Base-by-base conservation (phyloP, 2,113 vertebrate genomes). In the Pholis gunnellus region DNA sequence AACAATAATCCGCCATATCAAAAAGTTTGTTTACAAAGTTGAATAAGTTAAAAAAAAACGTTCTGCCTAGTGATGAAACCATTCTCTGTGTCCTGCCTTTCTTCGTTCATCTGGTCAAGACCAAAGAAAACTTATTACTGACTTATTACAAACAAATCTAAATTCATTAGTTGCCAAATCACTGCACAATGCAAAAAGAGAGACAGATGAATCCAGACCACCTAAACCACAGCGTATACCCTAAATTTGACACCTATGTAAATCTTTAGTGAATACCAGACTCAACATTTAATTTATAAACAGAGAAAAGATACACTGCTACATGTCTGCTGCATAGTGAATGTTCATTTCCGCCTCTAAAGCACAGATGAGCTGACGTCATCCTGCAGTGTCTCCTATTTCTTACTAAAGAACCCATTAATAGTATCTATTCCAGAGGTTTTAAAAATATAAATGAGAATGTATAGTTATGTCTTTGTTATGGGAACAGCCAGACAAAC, bases 401-500 rank as follows among this genome's bases (percentile, higher is more conserved):
- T 73, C 48, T 34, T 69, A 36, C 27, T 40, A 38, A 69, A 74
- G n/a, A 74, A 64, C 14, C 40, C 34, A 70, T 66, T 2, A 25
- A 73, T 44, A 18, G 22, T 31, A 17, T 61, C 6, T 59, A 56
- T 44, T 40, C 9, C 44, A 22, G 20, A 64, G 25, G 22, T 44
- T 71, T 83, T 72, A 10, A 54, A 14, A 25, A 25, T 56, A 25
- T 25, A 56, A n/a, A 25, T 25, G 8, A 25, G 52, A 25, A n/a
- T 56, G 9, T 56, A 25, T 18, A 48, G 46, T 18, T 48, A 18
- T 25, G n/a, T 6, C 44, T 75, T 69, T 82, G 72, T 83, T 77
- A 73, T 71, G 36, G 71, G 27, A 74, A 34, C 44, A 76, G 64
- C 67, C 86, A 76, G 57, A 81, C 40, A 78, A 74, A 42, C 27